phyloP scores from a whole-genome alignment of 2,797 vertebrate genomes.

The Chrosomus eos region DNA sequence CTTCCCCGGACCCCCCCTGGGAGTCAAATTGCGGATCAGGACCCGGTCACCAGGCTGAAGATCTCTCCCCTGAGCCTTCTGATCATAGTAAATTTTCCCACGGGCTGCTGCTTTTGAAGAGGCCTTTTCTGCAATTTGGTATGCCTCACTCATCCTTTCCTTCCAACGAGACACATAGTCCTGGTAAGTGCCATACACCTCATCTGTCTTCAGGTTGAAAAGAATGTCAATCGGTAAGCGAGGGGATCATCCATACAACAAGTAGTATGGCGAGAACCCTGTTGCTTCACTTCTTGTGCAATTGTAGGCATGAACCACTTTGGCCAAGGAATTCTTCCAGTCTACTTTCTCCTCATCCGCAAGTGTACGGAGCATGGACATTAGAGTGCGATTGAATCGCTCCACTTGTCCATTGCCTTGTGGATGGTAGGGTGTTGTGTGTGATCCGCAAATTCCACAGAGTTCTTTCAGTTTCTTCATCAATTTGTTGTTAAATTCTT shows the following conservation, averaged over 20 bases:
- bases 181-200: not conserved
- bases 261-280: not conserved
- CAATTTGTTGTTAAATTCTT: constrained; percentile 31
- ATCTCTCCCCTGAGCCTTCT: no score
- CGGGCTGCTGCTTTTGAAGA: not conserved
- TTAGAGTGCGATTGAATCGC: constrained; percentile 42
- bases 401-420: constrained; percentile 23
- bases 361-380: constrained; percentile 37
- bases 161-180: not conserved
- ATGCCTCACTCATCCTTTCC: not conserved
- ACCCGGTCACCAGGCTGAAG: no score
- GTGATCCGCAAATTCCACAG: not conserved
- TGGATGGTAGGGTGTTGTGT: not conserved
- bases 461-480: not conserved
- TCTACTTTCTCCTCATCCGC: constrained; percentile 33
- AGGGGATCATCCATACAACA: not conserved
- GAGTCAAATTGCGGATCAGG: no score
- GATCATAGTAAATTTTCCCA: constrained; percentile 14
- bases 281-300: not conserved
- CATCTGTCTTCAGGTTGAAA: not conserved
- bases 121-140: constrained; percentile 5
- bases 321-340: constrained; percentile 31
- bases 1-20: not conserved
- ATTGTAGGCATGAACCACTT: not conserved
- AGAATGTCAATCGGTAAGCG: not conserved